phyloP scores from a whole-genome alignment of 1,140 invertebrate species.

The Bombus terrestris region DNA sequence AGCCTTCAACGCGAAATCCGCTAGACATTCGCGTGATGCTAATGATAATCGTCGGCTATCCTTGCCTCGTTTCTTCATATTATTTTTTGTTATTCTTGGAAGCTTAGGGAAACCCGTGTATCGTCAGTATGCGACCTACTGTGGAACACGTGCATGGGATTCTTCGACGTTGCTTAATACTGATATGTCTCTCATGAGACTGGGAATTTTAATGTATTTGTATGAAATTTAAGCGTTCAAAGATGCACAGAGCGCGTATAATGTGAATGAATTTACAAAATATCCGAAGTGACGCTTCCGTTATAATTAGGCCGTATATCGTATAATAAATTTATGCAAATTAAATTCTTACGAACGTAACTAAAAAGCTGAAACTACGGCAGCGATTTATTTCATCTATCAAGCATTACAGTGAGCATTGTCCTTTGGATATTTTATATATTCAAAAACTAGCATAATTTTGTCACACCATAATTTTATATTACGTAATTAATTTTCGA shows the following conservation, averaged over 20 bases:
- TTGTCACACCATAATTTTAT: too few relatives aligned
- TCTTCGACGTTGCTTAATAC: neutral
- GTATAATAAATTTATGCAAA: too few relatives aligned
- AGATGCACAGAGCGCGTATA: neutral
- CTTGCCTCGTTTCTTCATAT: conserved; percentile 9
- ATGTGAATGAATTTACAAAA: neutral
- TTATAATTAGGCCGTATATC: too few relatives aligned
- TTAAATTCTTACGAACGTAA: too few relatives aligned
- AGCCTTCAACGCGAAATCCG: conserved; percentile 56
- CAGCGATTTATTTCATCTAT: neutral
- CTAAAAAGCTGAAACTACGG: too few relatives aligned
- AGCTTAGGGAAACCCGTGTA: conserved; percentile 27
- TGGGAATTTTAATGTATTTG: neutral
- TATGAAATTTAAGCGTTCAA: neutral
- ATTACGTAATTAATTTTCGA: too few relatives aligned
- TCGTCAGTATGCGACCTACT: neutral
- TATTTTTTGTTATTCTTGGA: conserved; percentile 23
- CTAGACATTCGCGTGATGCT: conserved; percentile 66
- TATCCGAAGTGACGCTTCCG: too few relatives aligned
- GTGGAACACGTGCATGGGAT: neutral
- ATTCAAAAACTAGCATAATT: too few relatives aligned
- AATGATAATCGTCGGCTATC: conserved; percentile 67
- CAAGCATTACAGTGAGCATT: too few relatives aligned
- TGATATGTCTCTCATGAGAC: neutral
- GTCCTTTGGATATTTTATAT: too few relatives aligned